Conservation (phyloP, 2,797 vertebrate species). For the Esox masquinongy region DNA sequence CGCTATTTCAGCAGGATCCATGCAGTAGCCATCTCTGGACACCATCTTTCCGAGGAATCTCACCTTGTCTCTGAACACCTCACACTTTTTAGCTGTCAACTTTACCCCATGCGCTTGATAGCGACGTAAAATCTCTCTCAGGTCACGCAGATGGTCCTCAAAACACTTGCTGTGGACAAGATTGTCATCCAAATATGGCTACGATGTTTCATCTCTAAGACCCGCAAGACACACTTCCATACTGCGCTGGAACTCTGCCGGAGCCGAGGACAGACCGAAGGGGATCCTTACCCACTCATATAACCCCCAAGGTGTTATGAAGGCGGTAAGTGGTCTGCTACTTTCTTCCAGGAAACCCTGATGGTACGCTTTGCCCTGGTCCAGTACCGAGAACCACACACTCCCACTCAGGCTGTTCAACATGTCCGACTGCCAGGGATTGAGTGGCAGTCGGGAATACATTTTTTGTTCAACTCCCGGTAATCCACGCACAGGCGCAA, state of each 20-base stretch:
- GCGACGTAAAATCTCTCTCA: too few species aligned
- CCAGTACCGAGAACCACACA: background rate
- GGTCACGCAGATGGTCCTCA: too few species aligned
- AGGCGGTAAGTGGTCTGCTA: too few species aligned
- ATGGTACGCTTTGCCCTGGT: background rate
- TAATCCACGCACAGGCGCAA: background rate
- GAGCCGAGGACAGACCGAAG: too few species aligned
- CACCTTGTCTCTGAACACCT: background rate
- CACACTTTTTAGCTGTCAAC: background rate
- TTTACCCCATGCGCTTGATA: background rate
- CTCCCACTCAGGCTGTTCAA: background rate
- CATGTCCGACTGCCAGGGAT: background rate
- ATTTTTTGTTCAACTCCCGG: background rate
- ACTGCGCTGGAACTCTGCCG: too few species aligned
- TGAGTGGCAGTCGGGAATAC: background rate
- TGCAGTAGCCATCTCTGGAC: background rate
- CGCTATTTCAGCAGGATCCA: conserved; percentile 4
- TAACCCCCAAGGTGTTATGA: too few species aligned
- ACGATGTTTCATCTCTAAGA: too few species aligned
- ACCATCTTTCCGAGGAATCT: background rate
- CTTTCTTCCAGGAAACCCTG: too few species aligned
- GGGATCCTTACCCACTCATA: too few species aligned
- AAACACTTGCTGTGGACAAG: too few species aligned
- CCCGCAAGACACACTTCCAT: too few species aligned
- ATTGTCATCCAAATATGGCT: too few species aligned